Evolutionary conservation across 2,888 invertebrate species (phyloP), one percentile per base, ranked within the genome.

Genomic region (Hyposoter didymator): DNA sequence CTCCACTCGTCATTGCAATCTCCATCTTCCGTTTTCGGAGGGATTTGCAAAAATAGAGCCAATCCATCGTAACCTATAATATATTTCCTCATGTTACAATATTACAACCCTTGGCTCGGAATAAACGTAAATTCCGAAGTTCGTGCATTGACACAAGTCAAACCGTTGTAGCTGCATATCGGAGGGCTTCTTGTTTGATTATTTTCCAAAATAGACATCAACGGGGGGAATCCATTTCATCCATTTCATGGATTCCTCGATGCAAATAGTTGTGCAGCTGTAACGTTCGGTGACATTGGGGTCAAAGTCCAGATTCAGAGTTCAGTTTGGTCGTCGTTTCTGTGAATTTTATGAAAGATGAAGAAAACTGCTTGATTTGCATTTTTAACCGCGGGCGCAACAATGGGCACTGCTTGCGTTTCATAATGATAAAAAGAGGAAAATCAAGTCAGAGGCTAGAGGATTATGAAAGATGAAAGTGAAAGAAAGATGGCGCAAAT

Each of bases 401-500:
- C 35, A 35, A 35, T 35, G 3, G 4, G 35, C 35, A 35, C 35
- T 35, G 35, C 35, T 35, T 35, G 35, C 35, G 35, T 35, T 35
- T 35, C 5, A 28, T 59, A 12, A 14, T 59, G 14, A 28, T 59
- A 10, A 43, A 22, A 43, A 39, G 39, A 1, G 39, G 32, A 70
- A 32, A 47, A 69, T 19, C 45, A 70, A 47, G 81, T 69, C 72
- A 62, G 67, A 69, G n/a, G 45, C 14, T 19, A 72, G 32, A 55
- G 62, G 72, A 79, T 45, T 49, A 43, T 28, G 66, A 39, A 6
- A 66, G 17, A 70, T 17, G 55, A n/a, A 67, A 43, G 22, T 19
- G 35, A 39, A 35, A 43, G 35, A 52, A 39, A 72, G 49, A 70
- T 70, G 47, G 49, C 70, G 19, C 2, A 49, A 49, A 70, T 22